Percentiles rank a stretch among this genome's conserved stretches.
Conservation (phyloP, 1,140 invertebrate species). For the Camponotus vicinus region DNA sequence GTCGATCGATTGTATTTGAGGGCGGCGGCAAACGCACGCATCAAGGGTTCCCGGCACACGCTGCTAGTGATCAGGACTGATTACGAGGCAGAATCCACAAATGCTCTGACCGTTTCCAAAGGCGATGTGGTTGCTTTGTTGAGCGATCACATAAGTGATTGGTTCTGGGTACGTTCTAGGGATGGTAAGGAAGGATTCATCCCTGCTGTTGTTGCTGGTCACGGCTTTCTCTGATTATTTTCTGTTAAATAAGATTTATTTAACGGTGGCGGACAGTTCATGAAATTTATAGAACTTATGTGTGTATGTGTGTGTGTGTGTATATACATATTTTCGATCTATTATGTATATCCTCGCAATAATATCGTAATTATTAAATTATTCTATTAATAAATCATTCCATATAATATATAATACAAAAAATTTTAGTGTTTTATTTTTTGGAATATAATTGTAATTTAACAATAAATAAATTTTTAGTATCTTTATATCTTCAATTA, state of each 20-base stretch:
- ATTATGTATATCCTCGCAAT: background rate
- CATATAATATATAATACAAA: background rate
- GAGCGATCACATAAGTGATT: slow-evolving; percentile 86
- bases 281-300: background rate
- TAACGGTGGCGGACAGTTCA: background rate
- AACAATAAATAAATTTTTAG: too few species aligned
- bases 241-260: background rate
- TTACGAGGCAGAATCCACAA: slow-evolving; percentile 86
- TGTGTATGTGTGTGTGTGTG: too few species aligned
- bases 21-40: slow-evolving; percentile 85
- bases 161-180: slow-evolving; percentile 91
- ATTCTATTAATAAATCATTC: slow-evolving; percentile 6
- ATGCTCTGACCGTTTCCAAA: slow-evolving; percentile 89
- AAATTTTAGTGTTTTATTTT: background rate
- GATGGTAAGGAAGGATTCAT: slow-evolving; percentile 92
- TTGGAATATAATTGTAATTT: slow-evolving; percentile 14
- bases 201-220: slow-evolving; percentile 91
- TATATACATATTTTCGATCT: background rate
- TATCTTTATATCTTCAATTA: too few species aligned
- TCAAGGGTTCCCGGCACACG: slow-evolving; percentile 87
- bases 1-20: slow-evolving; percentile 90
- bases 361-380: background rate
- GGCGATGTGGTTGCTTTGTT: slow-evolving; percentile 92
- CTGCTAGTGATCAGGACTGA: slow-evolving; percentile 90
- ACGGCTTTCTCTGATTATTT: slow-evolving; percentile 89